phyloP scores from a whole-genome alignment of 2,797 vertebrate genomes.

The Phrynocephalus guinanensis region DNA sequence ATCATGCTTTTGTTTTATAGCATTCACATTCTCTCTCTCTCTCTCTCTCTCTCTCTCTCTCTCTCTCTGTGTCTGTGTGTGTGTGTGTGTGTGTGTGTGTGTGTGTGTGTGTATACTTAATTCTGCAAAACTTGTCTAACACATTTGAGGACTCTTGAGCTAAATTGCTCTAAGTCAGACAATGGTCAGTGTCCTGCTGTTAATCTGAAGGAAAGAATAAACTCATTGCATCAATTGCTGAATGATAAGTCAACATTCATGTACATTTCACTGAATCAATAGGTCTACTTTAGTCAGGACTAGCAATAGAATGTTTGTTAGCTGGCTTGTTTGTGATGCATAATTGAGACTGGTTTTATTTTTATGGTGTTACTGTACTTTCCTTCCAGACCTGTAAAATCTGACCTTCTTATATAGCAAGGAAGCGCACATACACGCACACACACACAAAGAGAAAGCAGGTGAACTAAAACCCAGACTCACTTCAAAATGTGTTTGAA shows the following conservation, averaged over 20 bases:
- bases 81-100: not conserved
- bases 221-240: too few species aligned
- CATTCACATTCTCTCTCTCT: conserved; percentile 7
- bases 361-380: conserved; percentile 53
- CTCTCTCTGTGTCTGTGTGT: not conserved
- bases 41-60: too few species aligned
- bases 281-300: too few species aligned
- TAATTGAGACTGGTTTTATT: conserved; percentile 42
- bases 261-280: too few species aligned
- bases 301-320: conserved; percentile 35
- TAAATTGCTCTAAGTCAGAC: conserved; percentile 50
- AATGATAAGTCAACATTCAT: too few species aligned
- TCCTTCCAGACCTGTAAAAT: conserved; percentile 64
- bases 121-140: not conserved
- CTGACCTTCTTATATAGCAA: conserved; percentile 58
- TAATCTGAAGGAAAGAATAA: too few species aligned
- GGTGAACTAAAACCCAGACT: conserved; percentile 65
- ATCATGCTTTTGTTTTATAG: conserved; percentile 13
- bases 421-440: conserved; percentile 30
- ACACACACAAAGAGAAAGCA: too few species aligned
- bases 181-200: not conserved
- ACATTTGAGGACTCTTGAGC: not conserved
- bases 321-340: conserved; percentile 43
- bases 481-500: conserved; percentile 61
- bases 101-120: not conserved